Evolutionary conservation across 2,888 invertebrate species (phyloP), one percentile per base, ranked within the genome.

Genomic region (Trachelus tabidus): DNA sequence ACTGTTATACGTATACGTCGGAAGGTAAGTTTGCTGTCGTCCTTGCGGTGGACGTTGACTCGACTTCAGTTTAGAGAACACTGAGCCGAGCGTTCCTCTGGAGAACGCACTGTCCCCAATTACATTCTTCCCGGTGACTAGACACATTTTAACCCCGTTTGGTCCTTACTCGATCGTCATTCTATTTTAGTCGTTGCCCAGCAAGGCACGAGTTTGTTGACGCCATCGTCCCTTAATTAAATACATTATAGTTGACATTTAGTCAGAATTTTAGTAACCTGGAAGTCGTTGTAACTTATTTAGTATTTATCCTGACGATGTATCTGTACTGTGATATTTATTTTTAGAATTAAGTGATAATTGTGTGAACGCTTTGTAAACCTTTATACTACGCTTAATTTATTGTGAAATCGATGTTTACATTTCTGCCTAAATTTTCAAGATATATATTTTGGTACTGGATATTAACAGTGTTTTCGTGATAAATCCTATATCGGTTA

Each of bases 11-110:
- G 56, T 56, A 2, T 56, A 56, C 23, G 71, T 15, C 71, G 71
- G 31, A 71, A 71, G 33, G 31, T 2, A 15, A 69, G 71, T 69
- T 4, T 30, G 31, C 30, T 31, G 12, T 71, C 71, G 71, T 71
- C 71, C 71, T 71, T 71, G 31, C 71, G 71, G 31, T 71, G 71
- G 31, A 71, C 71, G 71, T 71, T 71, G 71, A 71, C 71, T 74
- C 74, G 35, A 35, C 33, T 34, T 74, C 31, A 30, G 31, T 33
- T 74, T 34, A 12, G 35, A 74, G 74, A 35, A 74, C 30, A 74
- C 74, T 74, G 74, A 74, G 74, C 74, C 34, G 74, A 30, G 34
- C 34, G 30, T 37, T 74, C 35, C 15, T 23, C 23, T 12, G 74
- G 37, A 37, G 74, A 71, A 71, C 71, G 31, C 71, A 71, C 71